phyloP scores from a whole-genome alignment of 1,140 invertebrate species.

The Triops cancriformis region DNA sequence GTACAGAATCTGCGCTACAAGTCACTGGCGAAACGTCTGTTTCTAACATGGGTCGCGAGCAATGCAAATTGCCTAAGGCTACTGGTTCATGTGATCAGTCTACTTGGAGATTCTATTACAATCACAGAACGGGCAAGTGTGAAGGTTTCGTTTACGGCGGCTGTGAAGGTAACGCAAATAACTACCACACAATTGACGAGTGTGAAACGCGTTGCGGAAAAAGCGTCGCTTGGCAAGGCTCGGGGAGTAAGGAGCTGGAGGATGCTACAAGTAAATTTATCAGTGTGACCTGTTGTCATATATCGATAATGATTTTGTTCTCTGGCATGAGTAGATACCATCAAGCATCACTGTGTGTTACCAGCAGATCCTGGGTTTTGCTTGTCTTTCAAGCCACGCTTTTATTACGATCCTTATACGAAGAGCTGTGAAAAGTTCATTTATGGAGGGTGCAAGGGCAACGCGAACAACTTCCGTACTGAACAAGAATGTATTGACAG shows the following conservation, averaged over 20 bases:
- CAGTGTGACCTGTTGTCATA: background rate
- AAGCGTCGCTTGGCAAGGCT: background rate
- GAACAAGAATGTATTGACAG: slow-evolving; percentile 67
- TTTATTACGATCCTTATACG: slow-evolving; percentile 17
- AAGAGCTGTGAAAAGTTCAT: slow-evolving; percentile 46
- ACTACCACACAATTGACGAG: slow-evolving; percentile 41
- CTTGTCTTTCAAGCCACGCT: background rate
- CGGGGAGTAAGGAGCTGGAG: too few species aligned
- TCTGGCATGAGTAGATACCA: too few species aligned
- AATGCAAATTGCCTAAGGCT: slow-evolving; percentile 18
- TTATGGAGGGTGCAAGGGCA: slow-evolving; percentile 86
- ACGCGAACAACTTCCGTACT: slow-evolving; percentile 75
- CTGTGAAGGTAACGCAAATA: slow-evolving; percentile 48
- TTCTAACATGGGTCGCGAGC: background rate
- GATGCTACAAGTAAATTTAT: too few species aligned
- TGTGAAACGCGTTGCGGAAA: slow-evolving; percentile 35
- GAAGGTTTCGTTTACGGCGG: slow-evolving; percentile 48
- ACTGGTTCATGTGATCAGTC: slow-evolving; percentile 33
- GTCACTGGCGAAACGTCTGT: background rate
- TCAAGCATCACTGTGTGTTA: slow-evolving; percentile 16
- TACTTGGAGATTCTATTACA: slow-evolving; percentile 44
- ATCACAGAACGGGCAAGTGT: slow-evolving; percentile 41
- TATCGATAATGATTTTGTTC: background rate
- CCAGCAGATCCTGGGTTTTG: slow-evolving; percentile 24
- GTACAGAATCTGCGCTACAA: background rate